Conservation (phyloP, 2,888 invertebrate genomes). For the Spodoptera exigua region DNA sequence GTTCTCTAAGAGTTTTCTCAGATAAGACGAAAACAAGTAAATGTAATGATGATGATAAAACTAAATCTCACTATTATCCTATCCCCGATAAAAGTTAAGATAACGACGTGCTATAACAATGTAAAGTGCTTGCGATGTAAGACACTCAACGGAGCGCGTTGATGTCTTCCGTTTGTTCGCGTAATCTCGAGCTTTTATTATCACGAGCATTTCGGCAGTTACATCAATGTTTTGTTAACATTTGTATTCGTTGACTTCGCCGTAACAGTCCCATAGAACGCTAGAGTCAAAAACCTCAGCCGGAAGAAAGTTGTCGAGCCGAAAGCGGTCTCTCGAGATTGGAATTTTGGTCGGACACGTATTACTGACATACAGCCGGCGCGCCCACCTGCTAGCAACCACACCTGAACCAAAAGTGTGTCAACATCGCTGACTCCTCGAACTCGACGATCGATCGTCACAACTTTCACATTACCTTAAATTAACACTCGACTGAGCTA, state of each 20-base stretch:
- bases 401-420: conserved; percentile 88
- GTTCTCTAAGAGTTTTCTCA: no score
- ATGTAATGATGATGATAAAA: conserved; percentile 5
- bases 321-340: conserved; percentile 84
- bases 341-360: conserved; percentile 86
- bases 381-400: conserved; percentile 85
- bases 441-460: conserved; percentile 82
- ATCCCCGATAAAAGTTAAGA: conserved; percentile 31
- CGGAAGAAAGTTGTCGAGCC: conserved; percentile 84
- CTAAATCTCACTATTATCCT: conserved; percentile 25
- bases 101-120: conserved; percentile 40
- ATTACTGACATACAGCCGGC: conserved; percentile 78
- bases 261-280: conserved; percentile 33
- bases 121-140: conserved; percentile 44
- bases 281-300: conserved; percentile 59
- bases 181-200: conserved; percentile 65
- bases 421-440: conserved; percentile 84
- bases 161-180: conserved; percentile 81
- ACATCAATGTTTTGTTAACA: conserved; percentile 28
- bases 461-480: conserved; percentile 89
- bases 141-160: conserved; percentile 76
- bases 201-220: conserved; percentile 37
- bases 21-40: neutral
- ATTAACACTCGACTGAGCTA: conserved; percentile 77
- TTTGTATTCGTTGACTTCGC: conserved; percentile 29